A percentile compares a stretch with the other conserved stretches of the same genome.
Conservation (phyloP, 2,797 vertebrate species). For the Enoplosus armatus region DNA sequence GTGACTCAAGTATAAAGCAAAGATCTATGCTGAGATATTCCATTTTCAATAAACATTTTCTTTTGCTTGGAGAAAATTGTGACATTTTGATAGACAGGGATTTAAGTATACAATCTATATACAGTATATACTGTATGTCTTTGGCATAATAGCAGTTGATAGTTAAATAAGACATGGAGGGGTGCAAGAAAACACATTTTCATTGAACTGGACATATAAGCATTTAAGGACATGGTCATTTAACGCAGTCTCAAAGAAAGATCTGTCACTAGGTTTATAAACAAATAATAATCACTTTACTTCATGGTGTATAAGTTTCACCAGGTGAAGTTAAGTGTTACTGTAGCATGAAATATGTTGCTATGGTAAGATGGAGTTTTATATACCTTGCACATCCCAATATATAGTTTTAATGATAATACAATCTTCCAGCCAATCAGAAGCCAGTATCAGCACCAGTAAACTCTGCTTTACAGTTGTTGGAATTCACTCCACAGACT, state of each 20-base stretch:
- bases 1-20: neutral
- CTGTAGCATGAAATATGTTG: constrained; percentile 1
- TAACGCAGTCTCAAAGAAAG: neutral
- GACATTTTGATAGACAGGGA: neutral
- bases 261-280: neutral
- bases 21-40: neutral
- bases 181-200: neutral
- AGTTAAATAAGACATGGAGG: neutral
- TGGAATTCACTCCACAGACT: constrained; percentile 1
- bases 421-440: neutral
- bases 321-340: neutral
- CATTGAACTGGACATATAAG: neutral
- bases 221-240: neutral
- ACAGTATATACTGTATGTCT: neutral
- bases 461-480: neutral
- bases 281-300: neutral
- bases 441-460: neutral
- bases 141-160: neutral
- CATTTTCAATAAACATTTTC: neutral
- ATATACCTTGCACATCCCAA: neutral
- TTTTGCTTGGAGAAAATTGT: neutral
- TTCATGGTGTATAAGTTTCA: neutral
- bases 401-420: neutral
- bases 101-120: neutral
- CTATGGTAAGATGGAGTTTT: constrained; percentile 7